Evolutionary conservation across 2,113 vertebrate species (phyloP).

Genomic region (Coracopsis vasa): DNA sequence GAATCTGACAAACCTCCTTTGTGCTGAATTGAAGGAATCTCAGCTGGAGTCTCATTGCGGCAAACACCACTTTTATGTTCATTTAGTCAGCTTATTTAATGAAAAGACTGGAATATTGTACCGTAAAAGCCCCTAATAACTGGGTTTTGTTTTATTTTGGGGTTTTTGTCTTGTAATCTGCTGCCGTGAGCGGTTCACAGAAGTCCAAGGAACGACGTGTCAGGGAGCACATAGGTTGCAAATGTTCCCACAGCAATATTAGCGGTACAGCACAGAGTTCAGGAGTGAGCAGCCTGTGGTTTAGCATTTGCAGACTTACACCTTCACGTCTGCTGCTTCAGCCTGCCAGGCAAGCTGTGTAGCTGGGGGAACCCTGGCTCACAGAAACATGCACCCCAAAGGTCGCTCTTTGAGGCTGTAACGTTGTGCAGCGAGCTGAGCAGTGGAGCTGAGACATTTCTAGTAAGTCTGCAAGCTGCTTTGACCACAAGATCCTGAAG

Average conservation of each 20-base stretch:
- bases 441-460: background rate
- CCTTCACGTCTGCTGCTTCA: background rate
- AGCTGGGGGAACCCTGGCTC: background rate
- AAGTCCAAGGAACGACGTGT: background rate
- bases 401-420: background rate
- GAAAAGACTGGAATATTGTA: background rate
- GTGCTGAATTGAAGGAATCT: background rate
- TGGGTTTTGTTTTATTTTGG: background rate
- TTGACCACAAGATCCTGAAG: background rate
- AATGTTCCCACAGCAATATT: background rate
- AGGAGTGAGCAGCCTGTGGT: background rate
- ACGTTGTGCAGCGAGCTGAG: rapidly evolving
- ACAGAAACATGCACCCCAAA: background rate
- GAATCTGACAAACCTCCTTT: background rate
- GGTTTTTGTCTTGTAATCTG: background rate
- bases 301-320: background rate
- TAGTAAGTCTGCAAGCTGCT: background rate
- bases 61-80: background rate
- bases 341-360: background rate
- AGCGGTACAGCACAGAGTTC: background rate
- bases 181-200: rapidly evolving
- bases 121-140: background rate
- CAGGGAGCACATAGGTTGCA: rapidly evolving
- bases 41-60: background rate
- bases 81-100: background rate